Conservation (phyloP, 2,888 invertebrate genomes). For the Microctonus brassicae region DNA sequence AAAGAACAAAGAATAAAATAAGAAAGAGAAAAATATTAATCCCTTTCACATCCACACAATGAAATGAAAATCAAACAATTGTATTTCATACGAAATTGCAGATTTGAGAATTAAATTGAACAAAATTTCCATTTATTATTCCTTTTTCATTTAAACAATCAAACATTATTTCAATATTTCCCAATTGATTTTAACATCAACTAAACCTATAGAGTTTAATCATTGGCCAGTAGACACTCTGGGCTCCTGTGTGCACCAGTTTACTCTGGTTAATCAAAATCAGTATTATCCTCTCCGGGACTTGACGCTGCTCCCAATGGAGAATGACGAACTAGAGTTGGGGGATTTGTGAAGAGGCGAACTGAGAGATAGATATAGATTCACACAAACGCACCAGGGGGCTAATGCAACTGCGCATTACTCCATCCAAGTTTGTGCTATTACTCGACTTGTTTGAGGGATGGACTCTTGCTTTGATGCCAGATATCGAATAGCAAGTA, state of each 20-base stretch:
- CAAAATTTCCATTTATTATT: background rate
- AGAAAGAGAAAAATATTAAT: background rate
- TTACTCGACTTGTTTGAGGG: slow-evolving; percentile 62
- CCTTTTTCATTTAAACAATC: background rate
- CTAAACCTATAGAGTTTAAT: slow-evolving; percentile 6
- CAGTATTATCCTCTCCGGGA: slow-evolving; percentile 42
- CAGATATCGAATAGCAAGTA: slow-evolving; percentile 55
- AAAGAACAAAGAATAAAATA: background rate
- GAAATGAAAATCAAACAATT: slow-evolving; percentile 4
- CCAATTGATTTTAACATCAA: slow-evolving; percentile 17
- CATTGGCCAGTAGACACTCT: background rate
- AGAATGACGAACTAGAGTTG: slow-evolving; percentile 29
- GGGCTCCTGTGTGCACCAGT: slow-evolving; percentile 26
- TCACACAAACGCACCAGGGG: slow-evolving; percentile 16
- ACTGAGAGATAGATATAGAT: slow-evolving; percentile 18
- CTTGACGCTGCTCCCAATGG: slow-evolving; percentile 22
- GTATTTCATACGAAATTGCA: background rate
- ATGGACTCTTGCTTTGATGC: slow-evolving; percentile 59
- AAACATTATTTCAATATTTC: slow-evolving; percentile 8
- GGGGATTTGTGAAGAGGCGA: slow-evolving; percentile 13
- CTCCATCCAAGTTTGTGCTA: slow-evolving; percentile 54
- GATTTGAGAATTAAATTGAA: background rate
- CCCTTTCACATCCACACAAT: background rate
- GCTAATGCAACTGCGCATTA: slow-evolving; percentile 4
- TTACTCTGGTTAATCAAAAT: slow-evolving; percentile 53